Evolutionary conservation across 2,797 vertebrate species (phyloP).

Genomic region (Taeniopygia guttata): DNA sequence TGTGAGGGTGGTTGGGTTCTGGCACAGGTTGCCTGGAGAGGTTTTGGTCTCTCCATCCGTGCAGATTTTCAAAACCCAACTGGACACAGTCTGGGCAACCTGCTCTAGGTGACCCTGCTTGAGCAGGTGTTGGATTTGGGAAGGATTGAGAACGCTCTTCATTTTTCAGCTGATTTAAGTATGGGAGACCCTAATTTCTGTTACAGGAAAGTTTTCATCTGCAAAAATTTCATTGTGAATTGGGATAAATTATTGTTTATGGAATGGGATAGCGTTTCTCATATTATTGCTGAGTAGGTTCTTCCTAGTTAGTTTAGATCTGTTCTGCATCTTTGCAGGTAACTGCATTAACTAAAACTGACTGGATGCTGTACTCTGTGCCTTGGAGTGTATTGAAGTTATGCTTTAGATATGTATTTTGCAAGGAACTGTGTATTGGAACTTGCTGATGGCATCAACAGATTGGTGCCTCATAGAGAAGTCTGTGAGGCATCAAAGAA

Average conservation of each 20-base stretch:
- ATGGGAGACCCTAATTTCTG: neutral
- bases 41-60: neutral
- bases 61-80: neutral
- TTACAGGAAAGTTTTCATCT: neutral
- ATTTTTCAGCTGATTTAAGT: neutral
- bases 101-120: neutral
- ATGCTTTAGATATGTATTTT: neutral
- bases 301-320: neutral
- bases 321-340: neutral
- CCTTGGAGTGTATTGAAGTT: neutral
- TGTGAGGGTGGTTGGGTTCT: neutral
- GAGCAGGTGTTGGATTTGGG: neutral
- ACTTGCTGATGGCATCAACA: neutral
- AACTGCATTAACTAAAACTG: neutral
- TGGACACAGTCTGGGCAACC: neutral
- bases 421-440: neutral
- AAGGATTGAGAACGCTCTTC: neutral
- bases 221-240: neutral
- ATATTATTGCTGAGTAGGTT: neutral
- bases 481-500: neutral
- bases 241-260: neutral
- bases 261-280: neutral
- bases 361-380: neutral
- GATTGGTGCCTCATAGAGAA: neutral
- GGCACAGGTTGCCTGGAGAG: neutral